These are phyloP conservation scores for Scaptomyza reducta DNA, from an alignment of 2,888 invertebrate genomes.

Conservation along the genomic window DNA sequence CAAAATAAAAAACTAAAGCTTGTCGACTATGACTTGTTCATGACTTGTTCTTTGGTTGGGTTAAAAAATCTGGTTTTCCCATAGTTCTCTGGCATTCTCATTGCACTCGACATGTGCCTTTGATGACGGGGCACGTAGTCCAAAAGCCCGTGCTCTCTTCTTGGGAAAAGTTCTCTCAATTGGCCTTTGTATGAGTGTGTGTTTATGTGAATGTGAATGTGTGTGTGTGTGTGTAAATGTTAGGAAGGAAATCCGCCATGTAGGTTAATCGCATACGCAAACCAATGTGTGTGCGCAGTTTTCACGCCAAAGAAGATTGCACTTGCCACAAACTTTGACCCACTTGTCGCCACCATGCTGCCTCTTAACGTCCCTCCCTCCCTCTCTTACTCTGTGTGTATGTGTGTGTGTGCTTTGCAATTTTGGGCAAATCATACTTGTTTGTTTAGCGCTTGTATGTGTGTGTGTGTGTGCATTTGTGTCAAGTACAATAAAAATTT, in stretches of 20 bases:
- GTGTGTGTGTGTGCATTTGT: conserved; percentile 8
- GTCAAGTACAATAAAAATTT: conserved; percentile 53
- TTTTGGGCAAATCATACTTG: conserved; percentile 59
- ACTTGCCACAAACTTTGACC: conserved; percentile 59
- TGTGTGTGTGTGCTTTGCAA: conserved; percentile 38
- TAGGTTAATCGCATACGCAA: conserved; percentile 55
- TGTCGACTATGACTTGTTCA: not conserved
- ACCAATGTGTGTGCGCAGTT: conserved; percentile 38
- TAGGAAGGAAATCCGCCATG: conserved; percentile 26
- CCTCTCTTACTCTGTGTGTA: not conserved
- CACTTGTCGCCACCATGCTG: conserved; percentile 26
- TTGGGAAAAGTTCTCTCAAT: conserved; percentile 33
- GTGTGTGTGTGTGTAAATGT: conserved; percentile 5
- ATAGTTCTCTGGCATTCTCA: conserved; percentile 20
- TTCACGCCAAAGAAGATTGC: conserved; percentile 59
- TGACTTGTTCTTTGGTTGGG: not conserved
- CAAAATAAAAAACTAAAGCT: not conserved
- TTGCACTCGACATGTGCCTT: conserved; percentile 23
- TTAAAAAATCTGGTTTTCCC: not conserved
- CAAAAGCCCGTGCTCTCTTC: conserved; percentile 35
- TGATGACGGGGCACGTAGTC: conserved; percentile 22
- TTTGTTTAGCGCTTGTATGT: conserved; percentile 35
- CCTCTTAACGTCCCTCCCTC: not conserved
- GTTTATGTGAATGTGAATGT: conserved; percentile 16
- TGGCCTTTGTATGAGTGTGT: conserved; percentile 18